These are phyloP conservation scores for Forbesichthys agassizii DNA, from an alignment of 2,113 vertebrate species.

Conservation along the genomic window DNA sequence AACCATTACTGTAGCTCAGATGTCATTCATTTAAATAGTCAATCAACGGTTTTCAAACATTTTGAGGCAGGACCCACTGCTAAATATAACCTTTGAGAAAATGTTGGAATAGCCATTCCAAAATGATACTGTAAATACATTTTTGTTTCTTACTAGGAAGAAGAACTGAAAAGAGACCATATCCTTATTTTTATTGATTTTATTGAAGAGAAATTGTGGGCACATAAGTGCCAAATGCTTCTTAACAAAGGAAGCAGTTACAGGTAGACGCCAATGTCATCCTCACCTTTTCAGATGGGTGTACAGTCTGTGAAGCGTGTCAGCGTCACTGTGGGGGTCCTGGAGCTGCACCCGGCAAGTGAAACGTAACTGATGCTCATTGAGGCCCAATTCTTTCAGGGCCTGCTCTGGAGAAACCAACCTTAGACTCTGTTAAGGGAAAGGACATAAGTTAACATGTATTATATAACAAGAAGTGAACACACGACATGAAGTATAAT, in stretches of 20 bases:
- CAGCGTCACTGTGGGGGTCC: constrained; percentile 87
- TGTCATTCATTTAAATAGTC: neutral
- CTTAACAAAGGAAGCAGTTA: too few relatives aligned
- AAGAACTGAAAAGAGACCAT: too few relatives aligned
- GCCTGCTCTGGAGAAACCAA: constrained; percentile 93
- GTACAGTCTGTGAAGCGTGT: constrained; percentile 84
- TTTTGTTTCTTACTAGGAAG: too few relatives aligned
- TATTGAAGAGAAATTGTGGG: too few relatives aligned
- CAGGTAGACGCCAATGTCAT: neutral
- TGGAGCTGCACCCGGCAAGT: constrained; percentile 93
- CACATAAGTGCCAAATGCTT: too few relatives aligned
- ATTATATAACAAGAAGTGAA: neutral
- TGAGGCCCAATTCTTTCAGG: constrained; percentile 91
- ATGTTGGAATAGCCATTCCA: too few relatives aligned
- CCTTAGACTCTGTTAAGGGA: constrained; percentile 81
- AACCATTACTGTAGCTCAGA: neutral
- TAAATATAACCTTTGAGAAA: too few relatives aligned
- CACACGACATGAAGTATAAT: neutral
- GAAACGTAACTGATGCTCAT: constrained; percentile 93
- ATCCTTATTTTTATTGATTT: too few relatives aligned
- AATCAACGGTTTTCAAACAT: neutral
- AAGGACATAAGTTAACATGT: neutral
- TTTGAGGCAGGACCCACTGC: neutral
- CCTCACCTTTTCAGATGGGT: constrained; percentile 88
- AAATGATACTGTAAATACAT: too few relatives aligned